Evolutionary conservation across 2,888 invertebrate genomes (phyloP).

Genomic region (Bruchidius siliquastri): DNA sequence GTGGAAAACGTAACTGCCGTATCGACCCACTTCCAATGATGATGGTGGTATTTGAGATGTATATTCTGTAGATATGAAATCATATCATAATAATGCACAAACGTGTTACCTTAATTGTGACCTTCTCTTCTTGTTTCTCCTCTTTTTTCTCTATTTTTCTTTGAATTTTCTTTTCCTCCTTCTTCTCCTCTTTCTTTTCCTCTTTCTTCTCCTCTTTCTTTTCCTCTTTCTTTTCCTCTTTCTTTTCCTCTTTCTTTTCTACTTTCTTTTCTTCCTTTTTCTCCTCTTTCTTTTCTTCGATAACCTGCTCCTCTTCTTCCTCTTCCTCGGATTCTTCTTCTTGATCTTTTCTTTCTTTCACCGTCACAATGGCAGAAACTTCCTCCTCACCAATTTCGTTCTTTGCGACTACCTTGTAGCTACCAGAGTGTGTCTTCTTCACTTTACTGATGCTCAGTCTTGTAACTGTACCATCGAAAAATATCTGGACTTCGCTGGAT

Average conservation of each 20-base stretch:
- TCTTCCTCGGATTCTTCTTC: constrained; percentile 31
- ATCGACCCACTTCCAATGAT: neutral
- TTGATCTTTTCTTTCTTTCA: constrained; percentile 53
- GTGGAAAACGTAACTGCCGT: no score
- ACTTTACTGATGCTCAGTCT: constrained; percentile 73
- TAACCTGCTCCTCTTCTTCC: constrained; percentile 41
- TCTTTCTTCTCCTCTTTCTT: constrained; percentile 39
- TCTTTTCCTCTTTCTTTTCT: constrained; percentile 40
- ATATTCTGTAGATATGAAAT: neutral
- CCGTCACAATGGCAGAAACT: constrained; percentile 78
- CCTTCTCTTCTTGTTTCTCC: constrained; percentile 36
- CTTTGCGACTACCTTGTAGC: constrained; percentile 79
- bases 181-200: constrained; percentile 28
- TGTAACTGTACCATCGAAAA: constrained; percentile 79
- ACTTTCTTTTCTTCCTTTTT: constrained; percentile 39
- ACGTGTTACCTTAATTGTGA: neutral
- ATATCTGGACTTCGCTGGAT: constrained; percentile 70
- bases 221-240: constrained; percentile 31
- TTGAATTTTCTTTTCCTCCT: constrained; percentile 30
- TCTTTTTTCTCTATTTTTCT: constrained; percentile 31
- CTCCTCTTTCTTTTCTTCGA: constrained; percentile 38
- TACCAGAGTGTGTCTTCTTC: constrained; percentile 69
- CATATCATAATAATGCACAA: neutral
- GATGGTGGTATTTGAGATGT: neutral
- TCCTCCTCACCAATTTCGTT: constrained; percentile 91